Evolutionary conservation across 2,888 invertebrate species (phyloP).

Genomic region (Sinohyriopsis cumingii): DNA sequence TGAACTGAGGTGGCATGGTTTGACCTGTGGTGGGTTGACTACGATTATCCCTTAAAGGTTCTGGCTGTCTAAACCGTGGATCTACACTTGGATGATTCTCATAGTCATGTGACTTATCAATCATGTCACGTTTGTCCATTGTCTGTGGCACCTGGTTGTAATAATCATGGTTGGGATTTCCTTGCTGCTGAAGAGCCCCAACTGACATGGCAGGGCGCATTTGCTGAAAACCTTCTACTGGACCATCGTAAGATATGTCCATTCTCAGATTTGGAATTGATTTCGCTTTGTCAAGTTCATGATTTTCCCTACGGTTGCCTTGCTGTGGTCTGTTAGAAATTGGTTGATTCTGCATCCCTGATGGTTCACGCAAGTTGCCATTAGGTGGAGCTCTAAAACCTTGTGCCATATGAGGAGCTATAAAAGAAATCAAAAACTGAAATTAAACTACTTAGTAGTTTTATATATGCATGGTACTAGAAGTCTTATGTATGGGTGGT

Average conservation of each 20-base stretch:
- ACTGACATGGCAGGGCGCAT: slow-evolving; percentile 60
- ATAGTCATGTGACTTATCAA: slow-evolving; percentile 52
- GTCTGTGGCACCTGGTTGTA: slow-evolving; percentile 41
- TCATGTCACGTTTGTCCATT: slow-evolving; percentile 26
- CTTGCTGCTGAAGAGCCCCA: slow-evolving; percentile 45
- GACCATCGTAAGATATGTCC: slow-evolving; percentile 55
- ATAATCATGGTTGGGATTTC: slow-evolving; percentile 34
- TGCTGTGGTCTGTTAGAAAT: slow-evolving; percentile 2
- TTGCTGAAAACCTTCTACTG: slow-evolving; percentile 22
- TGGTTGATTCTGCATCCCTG: background rate
- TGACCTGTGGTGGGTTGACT: slow-evolving; percentile 16
- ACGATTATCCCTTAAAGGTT: slow-evolving; percentile 16
- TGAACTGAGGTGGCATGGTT: slow-evolving; percentile 17
- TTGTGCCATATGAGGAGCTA: slow-evolving; percentile 32
- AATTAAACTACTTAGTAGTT: background rate
- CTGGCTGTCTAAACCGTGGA: slow-evolving; percentile 29
- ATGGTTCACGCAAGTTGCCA: slow-evolving; percentile 33
- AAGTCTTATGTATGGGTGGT: too few relatives aligned
- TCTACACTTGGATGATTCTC: slow-evolving; percentile 60
- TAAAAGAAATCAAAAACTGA: slow-evolving; percentile 5
- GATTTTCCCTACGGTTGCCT: slow-evolving; percentile 23
- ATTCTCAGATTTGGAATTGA: slow-evolving; percentile 60
- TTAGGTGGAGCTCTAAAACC: slow-evolving; percentile 38
- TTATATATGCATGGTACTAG: background rate
- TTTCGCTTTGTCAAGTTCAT: slow-evolving; percentile 55